A percentile compares a stretch with the other conserved stretches of the same genome.
These are phyloP conservation scores for Stenodera caucasica DNA, from an alignment of 2,888 invertebrate species.

Conservation along the genomic window DNA sequence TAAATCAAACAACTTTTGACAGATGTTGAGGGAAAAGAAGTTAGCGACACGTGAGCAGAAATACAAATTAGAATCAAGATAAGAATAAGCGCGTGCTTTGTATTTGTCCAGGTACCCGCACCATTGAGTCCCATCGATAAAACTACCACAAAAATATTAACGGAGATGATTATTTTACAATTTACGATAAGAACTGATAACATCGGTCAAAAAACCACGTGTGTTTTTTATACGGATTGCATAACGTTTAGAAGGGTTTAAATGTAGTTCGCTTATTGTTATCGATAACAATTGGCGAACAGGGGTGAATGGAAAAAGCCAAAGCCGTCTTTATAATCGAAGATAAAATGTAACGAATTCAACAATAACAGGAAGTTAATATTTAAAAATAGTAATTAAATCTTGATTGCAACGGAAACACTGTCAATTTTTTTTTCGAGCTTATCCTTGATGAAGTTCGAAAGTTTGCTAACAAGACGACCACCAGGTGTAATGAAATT, in stretches of 20 bases:
- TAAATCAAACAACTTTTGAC: conserved; percentile 14
- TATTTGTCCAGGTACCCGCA: conserved; percentile 46
- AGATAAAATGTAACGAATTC: neutral
- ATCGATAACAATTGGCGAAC: neutral
- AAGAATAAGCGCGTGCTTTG: conserved; percentile 37
- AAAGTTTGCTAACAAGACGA: neutral
- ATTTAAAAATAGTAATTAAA: conserved; percentile 2
- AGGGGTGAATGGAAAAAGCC: neutral
- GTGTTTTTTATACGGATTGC: conserved; percentile 14
- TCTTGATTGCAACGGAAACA: conserved; percentile 3
- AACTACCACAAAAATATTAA: conserved; percentile 17
- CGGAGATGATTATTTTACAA: conserved; percentile 33
- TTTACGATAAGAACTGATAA: conserved; percentile 28
- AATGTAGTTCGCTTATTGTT: neutral
- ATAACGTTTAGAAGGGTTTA: neutral
- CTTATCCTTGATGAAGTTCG: neutral
- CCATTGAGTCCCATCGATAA: conserved; percentile 28
- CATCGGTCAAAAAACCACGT: conserved; percentile 33
- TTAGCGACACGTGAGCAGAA: conserved; percentile 30
- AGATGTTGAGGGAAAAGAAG: conserved; percentile 14
- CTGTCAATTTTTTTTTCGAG: neutral
- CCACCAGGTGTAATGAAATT: conserved; percentile 6
- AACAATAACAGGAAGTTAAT: conserved; percentile 14
- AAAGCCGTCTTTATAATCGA: too few species aligned
- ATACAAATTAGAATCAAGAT: conserved; percentile 37